Evolutionary conservation across 2,888 invertebrate genomes (phyloP), one percentile per base, ranked within the genome.

Genomic region (Chorisops tibialis): DNA sequence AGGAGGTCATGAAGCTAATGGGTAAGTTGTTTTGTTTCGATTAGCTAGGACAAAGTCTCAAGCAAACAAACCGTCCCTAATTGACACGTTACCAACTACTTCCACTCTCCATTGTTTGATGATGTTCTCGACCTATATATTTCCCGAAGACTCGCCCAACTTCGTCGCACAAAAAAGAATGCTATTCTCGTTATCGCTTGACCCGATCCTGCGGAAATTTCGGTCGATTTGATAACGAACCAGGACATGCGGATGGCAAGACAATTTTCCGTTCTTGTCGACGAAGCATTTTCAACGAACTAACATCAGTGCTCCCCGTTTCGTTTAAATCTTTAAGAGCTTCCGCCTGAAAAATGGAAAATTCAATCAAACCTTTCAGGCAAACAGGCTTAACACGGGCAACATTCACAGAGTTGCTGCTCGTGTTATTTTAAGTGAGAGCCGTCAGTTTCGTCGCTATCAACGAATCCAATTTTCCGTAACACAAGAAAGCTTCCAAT

Each of bases 1-100:
- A 85, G 67, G 89, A 89, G 81, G 88, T 89, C 74, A 86, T 86
- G 84, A 88, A 88, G 80, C 81, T 89, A 71, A 79, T 89, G 78
- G 89, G 89, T 89, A 80, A 86, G 87, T 79, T 69, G 41, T 49
- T 59, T 59, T 59, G 45, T 59, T 56, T 56, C 56, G 56, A 56
- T 56, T 45, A 43, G 30, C n/a, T 45, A 14, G 35, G n/a, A 30
- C 18, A 45, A 16, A 19, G 56, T 43, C 18, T 30, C 24, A 14
- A 45, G 14, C 45, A 56, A 56, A 45, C 35, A 45, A n/a, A 18
- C 2, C 39, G 11, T n/a, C 5, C 12, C 6, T 39, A 39, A 39
- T 16, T 16, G 14, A 14, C 16, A 39, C 39, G 39, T 39, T 39
- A 22, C 48, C n/a, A 22, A 48, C 21, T 7, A 9, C 12, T 4